These are phyloP conservation scores for Drosophila gaucha DNA, from an alignment of 2,888 invertebrate species.

Conservation along the genomic window DNA sequence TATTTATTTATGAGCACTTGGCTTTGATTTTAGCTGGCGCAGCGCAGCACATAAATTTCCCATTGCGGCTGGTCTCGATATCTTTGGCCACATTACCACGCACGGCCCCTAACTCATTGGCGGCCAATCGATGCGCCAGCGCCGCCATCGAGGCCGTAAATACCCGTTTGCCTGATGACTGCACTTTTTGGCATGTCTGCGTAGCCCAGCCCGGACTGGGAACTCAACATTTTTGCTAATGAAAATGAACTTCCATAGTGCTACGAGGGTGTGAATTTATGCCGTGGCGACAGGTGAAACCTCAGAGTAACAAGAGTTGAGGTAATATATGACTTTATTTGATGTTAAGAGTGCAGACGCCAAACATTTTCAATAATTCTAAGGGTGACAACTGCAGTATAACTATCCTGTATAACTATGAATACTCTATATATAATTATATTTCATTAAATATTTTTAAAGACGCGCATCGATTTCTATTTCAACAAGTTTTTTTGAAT, in stretches of 20 bases:
- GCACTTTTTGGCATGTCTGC: constrained; percentile 69
- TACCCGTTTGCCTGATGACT: constrained; percentile 56
- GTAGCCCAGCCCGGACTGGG: constrained; percentile 31
- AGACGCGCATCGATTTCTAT: no score
- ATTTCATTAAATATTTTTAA: no score
- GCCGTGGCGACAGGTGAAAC: constrained; percentile 47
- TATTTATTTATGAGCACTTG: constrained; percentile 73
- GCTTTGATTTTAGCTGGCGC: constrained; percentile 69
- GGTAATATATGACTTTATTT: constrained; percentile 14
- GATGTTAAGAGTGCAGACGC: neutral
- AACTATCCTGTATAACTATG: neutral
- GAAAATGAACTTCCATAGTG: constrained; percentile 52
- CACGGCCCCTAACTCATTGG: constrained; percentile 55
- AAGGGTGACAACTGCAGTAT: neutral
- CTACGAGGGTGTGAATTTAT: constrained; percentile 58
- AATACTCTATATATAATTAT: neutral
- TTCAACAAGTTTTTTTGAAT: no score
- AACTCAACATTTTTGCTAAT: constrained; percentile 62
- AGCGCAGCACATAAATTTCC: constrained; percentile 61
- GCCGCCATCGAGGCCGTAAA: constrained; percentile 62
- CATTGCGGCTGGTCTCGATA: constrained; percentile 13
- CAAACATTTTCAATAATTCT: neutral
- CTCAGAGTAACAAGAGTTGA: constrained; percentile 8
- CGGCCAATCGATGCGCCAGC: constrained; percentile 33
- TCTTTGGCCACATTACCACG: constrained; percentile 46